A percentile compares a stretch with the other conserved stretches of the same genome.
These are phyloP conservation scores for Herminia tarsipennalis DNA, from an alignment of 2,888 invertebrate species.

Conservation along the genomic window DNA sequence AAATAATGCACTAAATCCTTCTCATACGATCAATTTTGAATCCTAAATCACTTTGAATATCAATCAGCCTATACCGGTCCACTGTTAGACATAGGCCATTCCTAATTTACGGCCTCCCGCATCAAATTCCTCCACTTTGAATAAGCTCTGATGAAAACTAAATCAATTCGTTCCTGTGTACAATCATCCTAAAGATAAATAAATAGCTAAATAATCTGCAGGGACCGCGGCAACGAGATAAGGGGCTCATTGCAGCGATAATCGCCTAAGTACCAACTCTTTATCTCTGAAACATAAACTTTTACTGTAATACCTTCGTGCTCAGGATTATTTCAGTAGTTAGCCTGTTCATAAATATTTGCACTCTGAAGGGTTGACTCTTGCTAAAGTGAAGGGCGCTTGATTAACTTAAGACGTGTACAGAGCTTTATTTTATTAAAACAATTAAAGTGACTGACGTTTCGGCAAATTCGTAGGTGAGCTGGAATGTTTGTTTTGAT, in stretches of 20 bases:
- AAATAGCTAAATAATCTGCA: constrained; percentile 44
- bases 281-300: constrained; percentile 48
- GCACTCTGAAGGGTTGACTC: constrained; percentile 4
- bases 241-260: constrained; percentile 48
- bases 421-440: neutral
- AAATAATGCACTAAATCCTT: too few relatives aligned
- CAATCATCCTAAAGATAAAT: constrained; percentile 21
- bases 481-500: too few relatives aligned
- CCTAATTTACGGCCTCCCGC: too few relatives aligned
- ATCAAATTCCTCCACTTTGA: too few relatives aligned
- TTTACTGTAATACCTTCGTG: constrained; percentile 30
- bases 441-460: too few relatives aligned
- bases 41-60: too few relatives aligned
- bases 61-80: too few relatives aligned
- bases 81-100: too few relatives aligned
- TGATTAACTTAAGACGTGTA: neutral
- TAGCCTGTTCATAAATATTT: constrained; percentile 11
- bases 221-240: constrained; percentile 44
- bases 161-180: constrained; percentile 2
- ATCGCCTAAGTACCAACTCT: constrained; percentile 40
- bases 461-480: too few relatives aligned
- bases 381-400: neutral
- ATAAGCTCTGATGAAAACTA: too few relatives aligned
- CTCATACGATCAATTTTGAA: too few relatives aligned
- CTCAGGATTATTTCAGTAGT: constrained; percentile 31